Evolutionary conservation across 2,888 invertebrate species (phyloP).

Genomic region (Oegoconia quadripuncta): DNA sequence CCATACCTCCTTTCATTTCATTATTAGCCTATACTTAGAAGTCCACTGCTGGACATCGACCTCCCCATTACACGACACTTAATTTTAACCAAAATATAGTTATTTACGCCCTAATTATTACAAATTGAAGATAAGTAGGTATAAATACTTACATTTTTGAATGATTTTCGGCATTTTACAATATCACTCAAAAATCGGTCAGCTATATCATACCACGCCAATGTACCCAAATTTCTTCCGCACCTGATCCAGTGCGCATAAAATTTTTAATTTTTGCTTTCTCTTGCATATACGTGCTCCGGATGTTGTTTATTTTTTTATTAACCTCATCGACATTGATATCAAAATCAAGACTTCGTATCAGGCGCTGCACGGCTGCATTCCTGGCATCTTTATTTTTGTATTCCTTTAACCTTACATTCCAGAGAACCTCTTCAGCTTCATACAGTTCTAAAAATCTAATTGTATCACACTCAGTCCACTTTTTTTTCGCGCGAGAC

Average conservation of each 20-base stretch:
- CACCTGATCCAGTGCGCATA: slow-evolving; percentile 5
- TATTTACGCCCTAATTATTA: too few relatives aligned
- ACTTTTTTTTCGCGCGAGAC: slow-evolving; percentile 1
- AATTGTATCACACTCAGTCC: slow-evolving; percentile 2
- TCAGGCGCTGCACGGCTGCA: neutral
- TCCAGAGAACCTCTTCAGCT: neutral
- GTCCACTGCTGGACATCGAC: too few relatives aligned
- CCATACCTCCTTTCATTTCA: too few relatives aligned
- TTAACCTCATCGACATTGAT: slow-evolving; percentile 3
- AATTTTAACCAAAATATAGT: too few relatives aligned
- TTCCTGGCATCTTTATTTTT: neutral
- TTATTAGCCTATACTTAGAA: too few relatives aligned
- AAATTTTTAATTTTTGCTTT: slow-evolving; percentile 7
- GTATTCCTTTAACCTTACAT: neutral
- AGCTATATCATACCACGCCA: slow-evolving; percentile 6
- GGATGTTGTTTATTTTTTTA: slow-evolving; percentile 13
- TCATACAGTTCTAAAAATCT: slow-evolving; percentile 13
- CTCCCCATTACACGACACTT: too few relatives aligned
- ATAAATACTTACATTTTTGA: slow-evolving; percentile 1
- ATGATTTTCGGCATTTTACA: slow-evolving; percentile 7
- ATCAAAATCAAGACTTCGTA: neutral
- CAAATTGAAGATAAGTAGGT: too few relatives aligned
- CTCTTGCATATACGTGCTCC: slow-evolving; percentile 8
- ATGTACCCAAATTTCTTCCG: slow-evolving; percentile 10
- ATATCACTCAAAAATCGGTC: slow-evolving; percentile 10